Evolutionary conservation across 92 coral and sea anemone species (phyloP).

Genomic region (Siderastrea radians): DNA sequence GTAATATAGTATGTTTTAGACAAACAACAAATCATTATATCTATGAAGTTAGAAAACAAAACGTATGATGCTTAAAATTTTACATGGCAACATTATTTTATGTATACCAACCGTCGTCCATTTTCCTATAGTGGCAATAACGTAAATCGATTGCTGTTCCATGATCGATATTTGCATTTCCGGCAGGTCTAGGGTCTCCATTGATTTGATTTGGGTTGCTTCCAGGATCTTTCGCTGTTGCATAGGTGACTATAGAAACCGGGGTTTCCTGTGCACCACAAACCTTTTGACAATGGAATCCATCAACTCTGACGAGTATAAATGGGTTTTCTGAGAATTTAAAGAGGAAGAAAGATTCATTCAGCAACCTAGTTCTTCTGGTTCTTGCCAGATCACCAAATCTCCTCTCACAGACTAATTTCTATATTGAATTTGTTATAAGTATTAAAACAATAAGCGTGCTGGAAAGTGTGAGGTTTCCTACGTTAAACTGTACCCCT

Average conservation of each 20-base stretch:
- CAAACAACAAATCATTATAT: no score
- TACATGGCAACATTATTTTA: no score
- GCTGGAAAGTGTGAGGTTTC: no score
- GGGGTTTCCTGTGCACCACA: constrained; percentile 8
- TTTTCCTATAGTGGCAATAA: constrained; percentile 7
- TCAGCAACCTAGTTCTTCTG: no score
- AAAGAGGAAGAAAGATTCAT: background rate
- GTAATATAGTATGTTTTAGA: no score
- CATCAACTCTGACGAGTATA: constrained; percentile 1
- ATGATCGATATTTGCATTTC: background rate
- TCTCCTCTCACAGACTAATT: no score
- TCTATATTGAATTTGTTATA: no score
- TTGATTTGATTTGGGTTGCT: background rate
- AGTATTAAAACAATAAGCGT: no score
- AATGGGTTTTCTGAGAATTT: background rate
- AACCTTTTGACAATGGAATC: constrained; percentile 7
- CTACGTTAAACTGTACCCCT: no score
- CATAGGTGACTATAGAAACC: background rate
- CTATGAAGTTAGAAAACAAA: background rate
- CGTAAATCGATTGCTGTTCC: background rate
- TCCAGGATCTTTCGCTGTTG: no score
- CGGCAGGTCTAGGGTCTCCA: background rate
- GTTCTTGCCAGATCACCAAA: no score
- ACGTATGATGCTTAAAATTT: no score
- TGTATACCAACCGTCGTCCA: constrained; percentile 8